Conservation (phyloP, 2,113 vertebrate species). For the Baryphthengus martii region DNA sequence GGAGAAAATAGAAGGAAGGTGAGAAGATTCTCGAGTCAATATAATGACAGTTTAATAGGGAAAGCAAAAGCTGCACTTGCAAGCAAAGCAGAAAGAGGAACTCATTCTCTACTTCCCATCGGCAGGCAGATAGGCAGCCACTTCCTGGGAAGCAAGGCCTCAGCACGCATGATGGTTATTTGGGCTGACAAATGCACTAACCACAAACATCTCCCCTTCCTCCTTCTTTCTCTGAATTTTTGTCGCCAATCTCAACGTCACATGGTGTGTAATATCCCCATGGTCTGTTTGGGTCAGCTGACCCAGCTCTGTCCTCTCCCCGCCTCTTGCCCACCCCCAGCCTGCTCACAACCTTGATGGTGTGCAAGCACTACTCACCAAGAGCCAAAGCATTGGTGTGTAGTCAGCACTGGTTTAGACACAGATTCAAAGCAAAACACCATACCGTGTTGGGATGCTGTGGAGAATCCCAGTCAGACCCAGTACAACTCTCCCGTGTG, state of each 20-base stretch:
- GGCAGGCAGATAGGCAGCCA: neutral
- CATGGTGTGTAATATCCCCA: neutral
- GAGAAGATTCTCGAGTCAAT: neutral
- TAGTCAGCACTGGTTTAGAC: neutral
- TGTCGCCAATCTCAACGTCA: neutral
- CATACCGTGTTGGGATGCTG: neutral
- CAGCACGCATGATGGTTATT: neutral
- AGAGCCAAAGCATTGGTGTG: accelerated
- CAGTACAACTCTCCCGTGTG: neutral
- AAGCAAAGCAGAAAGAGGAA: conserved; percentile 44
- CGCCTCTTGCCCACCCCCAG: neutral
- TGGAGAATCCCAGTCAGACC: neutral
- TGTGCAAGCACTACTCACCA: neutral
- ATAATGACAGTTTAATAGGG: neutral
- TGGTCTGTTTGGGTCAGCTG: neutral
- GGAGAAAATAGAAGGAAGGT: neutral
- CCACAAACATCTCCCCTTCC: neutral
- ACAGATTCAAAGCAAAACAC: neutral
- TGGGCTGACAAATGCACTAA: neutral
- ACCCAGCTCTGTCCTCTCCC: neutral
- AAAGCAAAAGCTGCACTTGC: conserved; percentile 22
- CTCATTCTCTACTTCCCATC: neutral
- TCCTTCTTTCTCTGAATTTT: neutral
- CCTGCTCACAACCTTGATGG: neutral
- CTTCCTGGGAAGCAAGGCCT: neutral